phyloP scores from a whole-genome alignment of 1,140 invertebrate genomes.

The Arctopsyche grandis region DNA sequence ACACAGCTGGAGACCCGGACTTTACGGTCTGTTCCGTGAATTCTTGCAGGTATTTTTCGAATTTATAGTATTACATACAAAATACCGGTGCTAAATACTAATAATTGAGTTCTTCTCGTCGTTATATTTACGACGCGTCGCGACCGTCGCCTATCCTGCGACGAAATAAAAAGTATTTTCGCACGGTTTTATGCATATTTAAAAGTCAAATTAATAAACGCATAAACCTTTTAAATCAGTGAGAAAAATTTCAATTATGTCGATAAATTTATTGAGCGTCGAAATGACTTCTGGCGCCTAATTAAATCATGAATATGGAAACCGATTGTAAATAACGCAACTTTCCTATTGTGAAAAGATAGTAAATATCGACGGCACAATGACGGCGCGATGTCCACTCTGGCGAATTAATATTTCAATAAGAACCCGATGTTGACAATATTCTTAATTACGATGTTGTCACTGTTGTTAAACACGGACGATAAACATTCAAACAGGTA shows the following conservation, averaged over 20 bases:
- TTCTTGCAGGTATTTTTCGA: slow-evolving; percentile 6
- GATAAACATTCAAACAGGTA: background rate
- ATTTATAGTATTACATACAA: slow-evolving; percentile 13
- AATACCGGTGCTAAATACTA: slow-evolving; percentile 14
- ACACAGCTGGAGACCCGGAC: slow-evolving; percentile 19
- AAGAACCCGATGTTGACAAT: slow-evolving; percentile 8
- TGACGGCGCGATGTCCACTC: background rate
- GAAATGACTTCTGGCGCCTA: slow-evolving; percentile 5
- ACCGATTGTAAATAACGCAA: background rate
- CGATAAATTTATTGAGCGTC: background rate
- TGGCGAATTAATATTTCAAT: slow-evolving; percentile 18
- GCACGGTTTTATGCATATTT: background rate
- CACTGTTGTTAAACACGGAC: background rate
- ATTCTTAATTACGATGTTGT: slow-evolving; percentile 30
- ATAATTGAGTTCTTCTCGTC: slow-evolving; percentile 32
- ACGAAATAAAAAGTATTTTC: background rate
- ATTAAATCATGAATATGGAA: slow-evolving; percentile 8
- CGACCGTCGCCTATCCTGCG: background rate
- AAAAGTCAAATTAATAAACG: slow-evolving; percentile 4
- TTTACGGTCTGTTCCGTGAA: slow-evolving; percentile 20
- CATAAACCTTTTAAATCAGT: background rate
- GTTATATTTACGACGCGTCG: background rate
- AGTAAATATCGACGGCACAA: background rate
- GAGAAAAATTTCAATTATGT: slow-evolving; percentile 9
- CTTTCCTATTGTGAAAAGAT: slow-evolving; percentile 10